Evolutionary conservation across 2,888 invertebrate genomes (phyloP).

Genomic region (Hydrotaea diabolus): DNA sequence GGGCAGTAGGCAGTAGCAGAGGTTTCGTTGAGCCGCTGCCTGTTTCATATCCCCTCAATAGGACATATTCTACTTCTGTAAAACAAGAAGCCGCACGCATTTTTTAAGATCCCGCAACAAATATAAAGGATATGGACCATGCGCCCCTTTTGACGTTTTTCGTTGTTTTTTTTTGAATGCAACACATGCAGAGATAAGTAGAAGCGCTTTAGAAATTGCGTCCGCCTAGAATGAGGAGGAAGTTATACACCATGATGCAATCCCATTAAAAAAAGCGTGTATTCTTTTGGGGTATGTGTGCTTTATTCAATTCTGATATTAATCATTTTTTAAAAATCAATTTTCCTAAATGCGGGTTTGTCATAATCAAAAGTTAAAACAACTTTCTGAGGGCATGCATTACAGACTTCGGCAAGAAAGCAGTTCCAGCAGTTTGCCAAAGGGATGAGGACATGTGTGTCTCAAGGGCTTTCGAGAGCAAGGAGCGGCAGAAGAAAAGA

Average conservation of each 20-base stretch:
- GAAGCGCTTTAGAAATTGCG: constrained; percentile 35
- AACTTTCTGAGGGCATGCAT: background rate
- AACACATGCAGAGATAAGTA: constrained; percentile 56
- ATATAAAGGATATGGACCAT: too few species aligned
- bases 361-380: constrained; percentile 34
- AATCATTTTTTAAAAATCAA: constrained; percentile 55
- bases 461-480: constrained; percentile 57
- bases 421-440: background rate
- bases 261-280: constrained; percentile 3
- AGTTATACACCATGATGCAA: constrained; percentile 15
- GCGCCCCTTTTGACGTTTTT: background rate
- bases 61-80: too few species aligned
- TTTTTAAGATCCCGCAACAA: too few species aligned
- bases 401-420: background rate
- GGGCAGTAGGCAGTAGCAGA: too few species aligned
- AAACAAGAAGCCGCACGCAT: too few species aligned
- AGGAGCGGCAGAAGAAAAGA: constrained; percentile 48
- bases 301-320: background rate
- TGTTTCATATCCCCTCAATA: too few species aligned
- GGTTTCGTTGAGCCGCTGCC: too few species aligned
- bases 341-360: constrained; percentile 47
- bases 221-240: background rate
- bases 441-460: constrained; percentile 61
- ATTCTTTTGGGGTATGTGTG: background rate
- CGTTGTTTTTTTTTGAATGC: too few species aligned